Base-by-base conservation (phyloP, 1,140 invertebrate species). In the Diachasma alloeum region DNA sequence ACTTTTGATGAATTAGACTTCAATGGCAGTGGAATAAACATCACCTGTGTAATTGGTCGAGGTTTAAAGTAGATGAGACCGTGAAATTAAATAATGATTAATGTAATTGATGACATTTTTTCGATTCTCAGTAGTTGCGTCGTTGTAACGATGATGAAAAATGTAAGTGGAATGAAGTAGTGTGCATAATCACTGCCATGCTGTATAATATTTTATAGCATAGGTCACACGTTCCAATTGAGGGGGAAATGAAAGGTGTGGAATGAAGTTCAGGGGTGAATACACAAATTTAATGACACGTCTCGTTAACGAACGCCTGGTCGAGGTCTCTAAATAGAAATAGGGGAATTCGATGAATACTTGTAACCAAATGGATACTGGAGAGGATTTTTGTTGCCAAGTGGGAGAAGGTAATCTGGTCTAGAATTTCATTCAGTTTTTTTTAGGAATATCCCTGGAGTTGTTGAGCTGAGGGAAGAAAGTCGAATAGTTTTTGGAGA, bases 161-260 rank as follows among this genome's bases (percentile, higher is more conserved):
- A 63, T 8, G 26, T 39, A 63, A 72, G 15, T 53, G 59, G 11
- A 63, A 63, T 17, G 10, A 66, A 31, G 53, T 53, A 81, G 80
- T 79, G 77, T 84, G 81, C 85, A 74, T 84, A 83, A 85, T 85
- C 87, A 89, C 87, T 89, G 87, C 88, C 87, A 86, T 87, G 82
- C 81, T 86, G 85, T 84, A 87, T 81, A 85, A 63, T 84, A 86
- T 79, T 83, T 85, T 82, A 80, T 83, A 86, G 83, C 78, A 84
- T 85, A 85, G 80, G 48, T 78, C 56, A 81, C 19, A 70, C 24
- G 59, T 31, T 31, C 70, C 48, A 75, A 46, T 17, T 53, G 48
- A 19, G 15, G 48, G 48, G 15, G 15, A 15, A 53, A 17, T 53
- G 44, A 15, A 15, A 15, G 9, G 17, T 53, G 39, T 42, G 39